phyloP scores from a whole-genome alignment of 2,888 invertebrate species.

The Eupithecia exiguata region DNA sequence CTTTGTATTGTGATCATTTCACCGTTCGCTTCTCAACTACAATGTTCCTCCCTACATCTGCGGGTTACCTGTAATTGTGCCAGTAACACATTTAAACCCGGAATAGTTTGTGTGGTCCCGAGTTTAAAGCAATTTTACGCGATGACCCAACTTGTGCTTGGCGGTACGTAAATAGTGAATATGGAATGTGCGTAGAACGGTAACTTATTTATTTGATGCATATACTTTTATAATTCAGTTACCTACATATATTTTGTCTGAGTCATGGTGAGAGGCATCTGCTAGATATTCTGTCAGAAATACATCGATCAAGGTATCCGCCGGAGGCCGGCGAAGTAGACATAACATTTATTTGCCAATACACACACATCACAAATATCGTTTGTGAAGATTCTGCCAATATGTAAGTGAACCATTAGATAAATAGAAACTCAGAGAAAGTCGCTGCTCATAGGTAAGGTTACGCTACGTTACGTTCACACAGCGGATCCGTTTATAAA shows the following conservation, averaged over 20 bases:
- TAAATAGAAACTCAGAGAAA: no score
- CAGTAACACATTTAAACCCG: slow-evolving; percentile 41
- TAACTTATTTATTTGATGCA: neutral
- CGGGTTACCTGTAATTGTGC: slow-evolving; percentile 41
- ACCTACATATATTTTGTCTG: neutral
- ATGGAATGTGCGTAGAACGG: neutral
- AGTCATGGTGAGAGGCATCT: neutral
- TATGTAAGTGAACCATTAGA: no score
- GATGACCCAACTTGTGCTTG: slow-evolving; percentile 20
- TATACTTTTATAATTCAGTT: neutral
- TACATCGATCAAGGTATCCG: no score
- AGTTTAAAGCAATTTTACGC: slow-evolving; percentile 28
- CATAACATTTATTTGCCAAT: no score
- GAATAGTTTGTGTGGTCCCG: slow-evolving; percentile 40
- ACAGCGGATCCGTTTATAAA: no score
- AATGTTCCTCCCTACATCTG: slow-evolving; percentile 10
- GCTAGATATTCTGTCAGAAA: neutral
- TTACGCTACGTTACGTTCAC: no score
- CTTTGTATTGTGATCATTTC: neutral
- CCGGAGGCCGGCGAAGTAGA: no score
- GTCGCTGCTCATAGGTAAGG: no score
- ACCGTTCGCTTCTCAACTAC: slow-evolving; percentile 25
- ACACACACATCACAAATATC: no score
- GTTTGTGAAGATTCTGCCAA: no score
- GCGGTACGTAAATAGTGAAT: neutral